Percentiles rank a stretch among this genome's conserved stretches.
Evolutionary conservation across 2,888 invertebrate species (phyloP).

Genomic region (Catotricha subobsoleta): DNA sequence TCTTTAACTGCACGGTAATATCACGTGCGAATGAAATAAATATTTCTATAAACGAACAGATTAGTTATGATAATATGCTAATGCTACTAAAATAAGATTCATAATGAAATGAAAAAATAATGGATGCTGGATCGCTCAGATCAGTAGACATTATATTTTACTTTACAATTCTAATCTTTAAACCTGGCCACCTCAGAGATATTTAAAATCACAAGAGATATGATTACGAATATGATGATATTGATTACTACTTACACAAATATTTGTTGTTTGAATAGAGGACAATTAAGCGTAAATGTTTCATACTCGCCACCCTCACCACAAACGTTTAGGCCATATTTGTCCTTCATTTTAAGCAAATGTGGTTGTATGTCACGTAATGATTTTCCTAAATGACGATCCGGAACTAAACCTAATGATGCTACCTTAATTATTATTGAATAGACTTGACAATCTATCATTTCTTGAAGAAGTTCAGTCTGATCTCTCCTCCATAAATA

Average conservation of each 20-base stretch:
- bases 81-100: too few species aligned
- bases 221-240: slow-evolving; percentile 4
- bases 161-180: too few species aligned
- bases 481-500: slow-evolving; percentile 96
- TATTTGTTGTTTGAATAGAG: slow-evolving; percentile 78
- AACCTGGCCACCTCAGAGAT: too few species aligned
- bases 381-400: slow-evolving; percentile 70
- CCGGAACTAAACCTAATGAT: slow-evolving; percentile 73
- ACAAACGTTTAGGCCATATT: slow-evolving; percentile 88
- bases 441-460: slow-evolving; percentile 83
- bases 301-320: slow-evolving; percentile 99
- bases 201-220: too few species aligned
- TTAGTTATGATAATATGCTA: too few species aligned
- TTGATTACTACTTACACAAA: slow-evolving; percentile 52
- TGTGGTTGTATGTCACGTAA: slow-evolving; percentile 74
- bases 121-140: too few species aligned
- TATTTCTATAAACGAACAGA: too few species aligned
- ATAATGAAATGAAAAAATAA: too few species aligned
- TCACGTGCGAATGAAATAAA: too few species aligned
- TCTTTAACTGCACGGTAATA: too few species aligned
- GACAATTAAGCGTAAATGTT: slow-evolving; percentile 93
- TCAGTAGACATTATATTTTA: too few species aligned
- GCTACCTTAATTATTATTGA: slow-evolving; percentile 97
- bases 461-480: slow-evolving; percentile 82
- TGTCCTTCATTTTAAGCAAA: slow-evolving; percentile 73